Conservation (phyloP, 2,113 vertebrate species). For the Oreocharis arfaki region DNA sequence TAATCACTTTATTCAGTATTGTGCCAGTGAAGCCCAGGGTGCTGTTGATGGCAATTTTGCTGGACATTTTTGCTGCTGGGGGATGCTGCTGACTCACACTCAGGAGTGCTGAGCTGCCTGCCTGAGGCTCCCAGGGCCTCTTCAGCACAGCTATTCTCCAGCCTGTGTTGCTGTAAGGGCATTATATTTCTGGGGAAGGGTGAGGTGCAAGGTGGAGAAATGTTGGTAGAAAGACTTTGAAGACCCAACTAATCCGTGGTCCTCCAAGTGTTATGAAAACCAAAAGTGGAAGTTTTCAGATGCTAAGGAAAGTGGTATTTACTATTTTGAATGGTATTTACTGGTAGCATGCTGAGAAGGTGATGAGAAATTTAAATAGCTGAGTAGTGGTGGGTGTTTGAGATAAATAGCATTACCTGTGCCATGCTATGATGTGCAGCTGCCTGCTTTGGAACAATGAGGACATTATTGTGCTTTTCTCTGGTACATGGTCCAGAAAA, state of each 20-base stretch:
- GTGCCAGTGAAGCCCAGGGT: background rate
- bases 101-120: background rate
- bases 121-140: background rate
- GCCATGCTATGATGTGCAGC: background rate
- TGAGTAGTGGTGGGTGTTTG: background rate
- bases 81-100: background rate
- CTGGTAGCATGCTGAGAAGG: background rate
- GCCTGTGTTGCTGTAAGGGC: background rate
- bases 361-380: background rate
- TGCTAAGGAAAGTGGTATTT: background rate
- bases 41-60: background rate
- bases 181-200: accelerated
- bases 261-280: background rate
- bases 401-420: background rate
- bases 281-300: background rate
- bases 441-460: background rate
- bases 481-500: background rate
- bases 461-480: background rate
- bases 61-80: background rate
- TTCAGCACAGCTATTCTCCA: background rate
- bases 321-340: background rate
- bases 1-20: background rate
- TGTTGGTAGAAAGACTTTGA: background rate
- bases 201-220: background rate
- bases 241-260: background rate